Evolutionary conservation across 2,113 vertebrate genomes (phyloP).

Genomic region (Cololabis saira): DNA sequence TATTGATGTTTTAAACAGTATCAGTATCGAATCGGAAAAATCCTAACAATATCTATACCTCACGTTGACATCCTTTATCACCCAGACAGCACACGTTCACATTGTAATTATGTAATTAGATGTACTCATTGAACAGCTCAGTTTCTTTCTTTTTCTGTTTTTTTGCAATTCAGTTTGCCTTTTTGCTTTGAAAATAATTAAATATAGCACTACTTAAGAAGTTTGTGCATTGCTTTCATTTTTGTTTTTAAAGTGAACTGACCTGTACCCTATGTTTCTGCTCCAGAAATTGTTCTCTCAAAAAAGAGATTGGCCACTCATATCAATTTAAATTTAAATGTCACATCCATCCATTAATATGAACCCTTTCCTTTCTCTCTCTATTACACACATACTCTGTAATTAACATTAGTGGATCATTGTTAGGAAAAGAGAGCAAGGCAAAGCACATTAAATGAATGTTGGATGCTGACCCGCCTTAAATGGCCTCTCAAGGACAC

Average conservation of each 20-base stretch:
- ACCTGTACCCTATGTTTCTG: no score
- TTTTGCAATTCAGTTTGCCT: no score
- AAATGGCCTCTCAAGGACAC: slow-evolving; percentile 25
- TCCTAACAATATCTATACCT: background rate
- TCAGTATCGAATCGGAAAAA: no score
- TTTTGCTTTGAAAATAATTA: no score
- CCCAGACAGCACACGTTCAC: background rate
- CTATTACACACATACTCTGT: background rate
- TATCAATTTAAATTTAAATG: background rate
- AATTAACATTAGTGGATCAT: slow-evolving; percentile 34
- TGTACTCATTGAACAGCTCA: no score
- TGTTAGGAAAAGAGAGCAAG: slow-evolving; percentile 23
- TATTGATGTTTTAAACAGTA: no score
- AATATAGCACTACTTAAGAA: no score
- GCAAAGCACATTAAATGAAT: slow-evolving; percentile 18
- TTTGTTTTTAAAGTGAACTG: no score
- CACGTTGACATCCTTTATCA: slow-evolving; percentile 14
- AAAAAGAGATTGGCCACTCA: background rate
- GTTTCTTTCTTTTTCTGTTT: no score
- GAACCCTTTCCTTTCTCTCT: background rate
- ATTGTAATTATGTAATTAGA: background rate
- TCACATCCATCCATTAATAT: slow-evolving; percentile 11
- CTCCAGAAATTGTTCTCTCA: no score
- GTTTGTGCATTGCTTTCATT: no score
- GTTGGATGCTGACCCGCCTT: slow-evolving; percentile 34